These are phyloP conservation scores for Cavia aperea DNA, from an alignment of 2,113 vertebrate genomes.

Conservation along the genomic window DNA sequence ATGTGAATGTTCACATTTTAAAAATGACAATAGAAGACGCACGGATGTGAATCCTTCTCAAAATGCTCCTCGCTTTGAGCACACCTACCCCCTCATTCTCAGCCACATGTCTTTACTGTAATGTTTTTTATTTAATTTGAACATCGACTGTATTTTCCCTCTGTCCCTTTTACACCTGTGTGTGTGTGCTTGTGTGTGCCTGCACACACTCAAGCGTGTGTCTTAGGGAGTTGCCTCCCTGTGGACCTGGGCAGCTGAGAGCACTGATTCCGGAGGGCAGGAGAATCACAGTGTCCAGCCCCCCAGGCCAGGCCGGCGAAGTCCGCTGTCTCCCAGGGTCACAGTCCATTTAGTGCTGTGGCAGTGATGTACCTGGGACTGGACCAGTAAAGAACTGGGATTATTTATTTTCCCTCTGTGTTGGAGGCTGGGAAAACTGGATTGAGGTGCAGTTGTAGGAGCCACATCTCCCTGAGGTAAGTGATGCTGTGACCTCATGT, in stretches of 20 bases:
- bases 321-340: not conserved
- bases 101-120: not conserved
- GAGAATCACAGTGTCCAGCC: not conserved
- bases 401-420: no score
- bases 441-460: not conserved
- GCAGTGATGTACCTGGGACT: not conserved
- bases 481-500: not conserved
- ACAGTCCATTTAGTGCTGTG: not conserved
- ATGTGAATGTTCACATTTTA: not conserved
- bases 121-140: not conserved
- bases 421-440: not conserved
- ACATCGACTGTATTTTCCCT: not conserved
- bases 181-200: not conserved
- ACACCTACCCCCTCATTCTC: not conserved
- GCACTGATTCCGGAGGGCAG: not conserved
- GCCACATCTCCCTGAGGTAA: not conserved
- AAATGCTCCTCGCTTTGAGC: not conserved
- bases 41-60: not conserved
- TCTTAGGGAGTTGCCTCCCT: not conserved
- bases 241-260: not conserved
- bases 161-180: accelerated
- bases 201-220: not conserved
- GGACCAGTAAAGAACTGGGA: no score
- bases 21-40: not conserved
- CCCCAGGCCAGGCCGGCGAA: not conserved